These are phyloP conservation scores for Chaetogeoica ovagalla DNA, from an alignment of 2,888 invertebrate species.

Conservation along the genomic window DNA sequence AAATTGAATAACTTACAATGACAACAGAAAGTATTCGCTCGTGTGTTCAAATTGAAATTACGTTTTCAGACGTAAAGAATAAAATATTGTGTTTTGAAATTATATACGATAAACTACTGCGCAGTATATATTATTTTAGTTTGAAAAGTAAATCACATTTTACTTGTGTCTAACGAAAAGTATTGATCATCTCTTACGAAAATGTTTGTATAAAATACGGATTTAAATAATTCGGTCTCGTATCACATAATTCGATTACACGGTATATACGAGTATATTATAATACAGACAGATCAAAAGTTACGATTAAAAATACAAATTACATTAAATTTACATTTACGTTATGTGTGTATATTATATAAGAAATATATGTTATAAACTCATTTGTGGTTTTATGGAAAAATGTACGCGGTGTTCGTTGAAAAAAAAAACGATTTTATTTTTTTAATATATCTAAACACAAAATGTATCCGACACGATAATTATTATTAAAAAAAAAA, in stretches of 20 bases:
- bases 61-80: conserved; percentile 23
- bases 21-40: conserved; percentile 21
- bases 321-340: background rate
- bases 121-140: background rate
- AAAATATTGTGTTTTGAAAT: background rate
- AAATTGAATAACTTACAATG: conserved; percentile 39
- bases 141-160: conserved; percentile 10
- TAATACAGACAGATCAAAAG: background rate
- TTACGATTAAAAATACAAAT: background rate
- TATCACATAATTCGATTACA: background rate
- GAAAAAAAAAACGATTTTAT: too few relatives aligned
- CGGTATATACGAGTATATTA: background rate
- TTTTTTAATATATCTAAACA: too few relatives aligned
- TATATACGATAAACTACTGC: background rate
- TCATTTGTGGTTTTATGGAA: too few relatives aligned
- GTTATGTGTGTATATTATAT: background rate
- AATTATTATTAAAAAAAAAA: too few relatives aligned
- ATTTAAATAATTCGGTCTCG: background rate
- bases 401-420: too few relatives aligned
- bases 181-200: background rate
- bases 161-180: background rate
- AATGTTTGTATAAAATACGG: background rate
- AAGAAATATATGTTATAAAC: too few relatives aligned
- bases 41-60: conserved; percentile 39
- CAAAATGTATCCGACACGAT: too few relatives aligned